phyloP scores from a whole-genome alignment of 1,140 invertebrate genomes.

The Procambarus clarkii region DNA sequence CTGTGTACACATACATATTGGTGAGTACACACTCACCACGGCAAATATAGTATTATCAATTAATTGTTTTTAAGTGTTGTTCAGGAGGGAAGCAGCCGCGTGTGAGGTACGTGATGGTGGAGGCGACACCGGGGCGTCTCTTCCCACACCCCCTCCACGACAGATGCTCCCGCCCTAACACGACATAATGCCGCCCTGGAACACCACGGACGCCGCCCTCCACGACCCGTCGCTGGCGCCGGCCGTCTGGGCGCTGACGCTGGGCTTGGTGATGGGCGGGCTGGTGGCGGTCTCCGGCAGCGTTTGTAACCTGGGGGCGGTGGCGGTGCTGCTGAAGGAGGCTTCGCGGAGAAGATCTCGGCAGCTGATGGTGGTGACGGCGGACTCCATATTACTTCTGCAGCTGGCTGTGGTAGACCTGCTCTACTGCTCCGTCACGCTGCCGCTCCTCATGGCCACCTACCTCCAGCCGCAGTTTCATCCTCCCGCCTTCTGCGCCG shows the following conservation, averaged over 20 bases:
- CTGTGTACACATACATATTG: no score
- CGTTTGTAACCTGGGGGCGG: not conserved
- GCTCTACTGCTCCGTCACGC: not conserved
- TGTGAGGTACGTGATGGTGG: no score
- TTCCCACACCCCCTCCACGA: no score
- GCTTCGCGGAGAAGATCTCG: not conserved
- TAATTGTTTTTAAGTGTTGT: no score
- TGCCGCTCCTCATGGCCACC: not conserved
- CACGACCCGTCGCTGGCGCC: not conserved
- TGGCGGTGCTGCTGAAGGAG: not conserved
- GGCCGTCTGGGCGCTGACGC: not conserved
- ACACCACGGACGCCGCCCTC: no score
- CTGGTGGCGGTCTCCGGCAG: not conserved
- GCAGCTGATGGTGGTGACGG: not conserved
- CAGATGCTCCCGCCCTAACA: no score
- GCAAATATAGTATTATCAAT: no score
- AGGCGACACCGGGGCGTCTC: no score
- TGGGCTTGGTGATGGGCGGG: not conserved
- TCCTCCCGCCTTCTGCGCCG: not conserved
- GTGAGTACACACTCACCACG: no score
- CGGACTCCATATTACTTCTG: not conserved
- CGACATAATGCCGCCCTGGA: no score
- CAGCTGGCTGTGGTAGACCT: slow-evolving; percentile 14
- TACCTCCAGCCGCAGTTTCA: not conserved
- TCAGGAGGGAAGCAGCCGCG: no score